Base-by-base conservation (phyloP, 2,797 vertebrate species). In the Psittacula derbiana region DNA sequence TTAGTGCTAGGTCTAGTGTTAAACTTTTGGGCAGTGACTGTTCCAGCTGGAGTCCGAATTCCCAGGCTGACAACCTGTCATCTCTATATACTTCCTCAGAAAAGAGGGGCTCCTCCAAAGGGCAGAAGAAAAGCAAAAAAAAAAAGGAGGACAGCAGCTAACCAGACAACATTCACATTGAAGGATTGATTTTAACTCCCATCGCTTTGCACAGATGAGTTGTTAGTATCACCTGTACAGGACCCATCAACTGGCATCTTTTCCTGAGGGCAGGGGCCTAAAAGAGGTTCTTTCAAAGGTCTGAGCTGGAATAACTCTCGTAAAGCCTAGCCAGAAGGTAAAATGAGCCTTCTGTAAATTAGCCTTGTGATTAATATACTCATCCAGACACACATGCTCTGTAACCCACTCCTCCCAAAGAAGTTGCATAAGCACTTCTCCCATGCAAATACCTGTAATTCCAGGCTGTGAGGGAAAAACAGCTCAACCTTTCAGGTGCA, bases 171-270 rank as follows among this genome's bases (percentile, higher is more conserved):
- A 73, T 44, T 89, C 40, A 67, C 17, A 14, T 0, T 30, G 74
- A 33, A 80, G n/a, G 7, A 28, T 25, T 60, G 8, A 4, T 20
- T 94, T 81, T 70, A 71, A 36, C 36, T 80, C 36, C 55, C 20
- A 13, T 50, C 16, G 6, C 28, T 78, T 41, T 2, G 3, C 67
- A 64, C 64, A 80, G 4, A 33, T 62, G n/a, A 73, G 14, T 12
- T 87, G 10, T 52, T 0, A 0, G 3, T n/a, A 5, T 25, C 44
- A 28, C 12, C 23, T 85, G 47, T 49, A n/a, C 17, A 52, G 9
- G 31, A 83, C 31, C 19, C 16, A 38, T 2, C 6, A 47, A 14
- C 16, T 60, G 52, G 11, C 31, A 50, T 23, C 43, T 3, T 65
- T 44, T 83, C 66, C 66, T 62, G 28, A 76, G 33, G 66, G 14